Percentiles rank a stretch among this genome's conserved stretches.
These are phyloP conservation scores for Neotragus moschatus DNA, from an alignment of 2,113 vertebrate genomes.

Conservation along the genomic window DNA sequence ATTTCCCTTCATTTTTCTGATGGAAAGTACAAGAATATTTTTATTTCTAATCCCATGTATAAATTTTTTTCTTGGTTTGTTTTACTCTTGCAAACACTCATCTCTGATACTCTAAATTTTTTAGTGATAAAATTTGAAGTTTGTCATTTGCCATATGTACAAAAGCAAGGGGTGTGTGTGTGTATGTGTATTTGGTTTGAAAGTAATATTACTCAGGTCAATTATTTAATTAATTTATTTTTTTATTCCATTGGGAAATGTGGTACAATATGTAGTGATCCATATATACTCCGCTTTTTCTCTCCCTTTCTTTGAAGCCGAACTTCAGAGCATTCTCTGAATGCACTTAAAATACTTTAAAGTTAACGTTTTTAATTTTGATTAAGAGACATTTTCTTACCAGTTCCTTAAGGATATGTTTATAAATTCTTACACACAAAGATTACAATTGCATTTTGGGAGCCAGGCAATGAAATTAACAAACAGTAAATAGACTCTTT, in stretches of 20 bases:
- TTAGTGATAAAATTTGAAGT: neutral
- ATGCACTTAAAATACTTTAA: neutral
- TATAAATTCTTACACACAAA: neutral
- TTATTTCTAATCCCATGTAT: neutral
- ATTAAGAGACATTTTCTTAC: neutral
- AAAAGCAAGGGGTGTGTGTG: neutral
- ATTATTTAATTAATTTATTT: constrained; percentile 6
- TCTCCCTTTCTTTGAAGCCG: constrained; percentile 3
- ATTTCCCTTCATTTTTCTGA: neutral
- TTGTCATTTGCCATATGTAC: neutral
- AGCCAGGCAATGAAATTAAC: neutral
- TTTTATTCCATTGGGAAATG: constrained; percentile 10
- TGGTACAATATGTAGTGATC: neutral
- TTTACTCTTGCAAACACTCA: neutral
- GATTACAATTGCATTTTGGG: neutral
- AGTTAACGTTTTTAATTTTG: neutral
- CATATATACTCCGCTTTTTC: neutral
- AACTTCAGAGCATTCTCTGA: constrained; percentile 31
- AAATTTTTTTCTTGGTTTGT: neutral
- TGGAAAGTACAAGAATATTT: neutral
- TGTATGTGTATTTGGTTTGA: neutral
- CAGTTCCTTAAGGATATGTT: neutral
- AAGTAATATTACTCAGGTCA: neutral
- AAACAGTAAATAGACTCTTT: neutral
- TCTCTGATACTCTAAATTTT: neutral